Conservation (phyloP, 2,888 invertebrate species). For the Andrena marginata region DNA sequence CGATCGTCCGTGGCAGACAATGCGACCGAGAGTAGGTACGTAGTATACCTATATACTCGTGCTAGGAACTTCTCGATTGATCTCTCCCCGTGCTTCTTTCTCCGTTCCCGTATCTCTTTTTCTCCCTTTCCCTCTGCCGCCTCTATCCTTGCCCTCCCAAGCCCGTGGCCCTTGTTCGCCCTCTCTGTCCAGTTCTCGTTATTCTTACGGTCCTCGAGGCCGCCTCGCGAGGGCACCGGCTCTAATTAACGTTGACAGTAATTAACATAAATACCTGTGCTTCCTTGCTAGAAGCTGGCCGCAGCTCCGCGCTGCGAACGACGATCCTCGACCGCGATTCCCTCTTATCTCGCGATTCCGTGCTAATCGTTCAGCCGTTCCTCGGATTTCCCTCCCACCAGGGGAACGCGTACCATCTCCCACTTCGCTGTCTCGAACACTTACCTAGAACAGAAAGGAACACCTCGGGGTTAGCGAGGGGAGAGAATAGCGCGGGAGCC, state of each 20-base stretch:
- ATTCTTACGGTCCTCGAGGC: constrained; percentile 51
- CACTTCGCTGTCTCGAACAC: constrained; percentile 31
- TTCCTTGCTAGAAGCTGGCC: constrained; percentile 75
- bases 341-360: constrained; percentile 78
- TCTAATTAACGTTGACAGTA: constrained; percentile 84
- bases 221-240: constrained; percentile 69
- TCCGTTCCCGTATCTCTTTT: constrained; percentile 43
- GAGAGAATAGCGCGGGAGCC: neutral
- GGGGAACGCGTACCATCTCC: constrained; percentile 15
- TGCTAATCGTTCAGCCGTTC: constrained; percentile 74
- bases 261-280: constrained; percentile 84
- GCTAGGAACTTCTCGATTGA: constrained; percentile 65
- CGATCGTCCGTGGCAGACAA: constrained; percentile 75
- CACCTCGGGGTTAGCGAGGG: neutral
- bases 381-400: constrained; percentile 64
- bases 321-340: constrained; percentile 74
- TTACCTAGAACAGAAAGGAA: constrained; percentile 71
- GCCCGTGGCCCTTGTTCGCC: constrained; percentile 17
- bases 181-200: constrained; percentile 57
- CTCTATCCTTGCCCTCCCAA: neutral
- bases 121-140: constrained; percentile 9
- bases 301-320: constrained; percentile 52
- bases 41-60: constrained; percentile 6
- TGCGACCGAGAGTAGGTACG: constrained; percentile 63
- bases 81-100: constrained; percentile 66